Evolutionary conservation across 2,797 vertebrate species (phyloP).

Genomic region (Halcyon chelicuti): DNA sequence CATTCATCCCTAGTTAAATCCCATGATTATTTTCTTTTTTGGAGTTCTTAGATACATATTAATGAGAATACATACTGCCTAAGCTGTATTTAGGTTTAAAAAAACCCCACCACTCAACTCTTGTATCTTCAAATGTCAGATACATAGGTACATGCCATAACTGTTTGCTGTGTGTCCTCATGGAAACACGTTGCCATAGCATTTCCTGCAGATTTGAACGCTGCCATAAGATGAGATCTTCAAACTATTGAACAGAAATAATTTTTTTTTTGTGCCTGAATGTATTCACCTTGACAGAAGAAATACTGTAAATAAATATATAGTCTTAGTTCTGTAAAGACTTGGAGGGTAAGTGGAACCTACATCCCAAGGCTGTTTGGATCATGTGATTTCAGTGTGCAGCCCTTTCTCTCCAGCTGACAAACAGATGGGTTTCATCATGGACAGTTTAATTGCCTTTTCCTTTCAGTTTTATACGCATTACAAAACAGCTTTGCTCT

Average conservation of each 20-base stretch:
- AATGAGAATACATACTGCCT: constrained; percentile 4
- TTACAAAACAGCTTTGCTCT: background rate
- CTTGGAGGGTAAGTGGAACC: background rate
- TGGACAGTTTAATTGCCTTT: constrained; percentile 34
- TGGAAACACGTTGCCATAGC: constrained; percentile 74
- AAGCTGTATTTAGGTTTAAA: constrained; percentile 11
- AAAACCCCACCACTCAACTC: background rate
- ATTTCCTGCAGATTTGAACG: constrained; percentile 57
- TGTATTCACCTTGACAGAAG: background rate
- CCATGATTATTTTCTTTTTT: constrained; percentile 33
- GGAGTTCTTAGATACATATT: constrained; percentile 26
- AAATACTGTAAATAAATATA: background rate
- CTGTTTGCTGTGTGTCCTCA: constrained; percentile 41
- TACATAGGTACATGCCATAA: constrained; percentile 39
- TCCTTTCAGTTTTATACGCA: constrained; percentile 15
- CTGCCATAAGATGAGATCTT: constrained; percentile 31
- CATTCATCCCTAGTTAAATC: constrained; percentile 20
- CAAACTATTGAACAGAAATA: background rate
- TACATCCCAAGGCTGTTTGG: background rate
- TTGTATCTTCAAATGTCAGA: constrained; percentile 15
- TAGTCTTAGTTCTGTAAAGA: background rate
- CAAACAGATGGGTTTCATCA: constrained; percentile 31
- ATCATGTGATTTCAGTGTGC: background rate
- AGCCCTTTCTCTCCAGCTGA: constrained; percentile 18
- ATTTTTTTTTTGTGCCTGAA: background rate